Evolutionary conservation across 2,113 vertebrate genomes (phyloP).

Genomic region (Glareola pratincola): DNA sequence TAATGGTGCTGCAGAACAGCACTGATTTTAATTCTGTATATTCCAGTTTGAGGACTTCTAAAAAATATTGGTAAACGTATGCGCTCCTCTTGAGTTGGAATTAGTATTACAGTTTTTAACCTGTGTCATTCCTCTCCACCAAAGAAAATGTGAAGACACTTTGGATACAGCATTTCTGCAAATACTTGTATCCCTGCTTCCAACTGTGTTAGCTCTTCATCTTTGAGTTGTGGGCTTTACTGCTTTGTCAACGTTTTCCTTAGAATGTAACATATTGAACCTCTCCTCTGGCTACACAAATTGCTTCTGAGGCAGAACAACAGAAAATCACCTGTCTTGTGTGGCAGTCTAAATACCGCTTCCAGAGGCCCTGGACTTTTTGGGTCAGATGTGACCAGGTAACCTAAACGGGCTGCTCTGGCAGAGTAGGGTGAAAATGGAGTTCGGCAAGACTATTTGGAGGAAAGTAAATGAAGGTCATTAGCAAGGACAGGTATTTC

Average conservation of each 20-base stretch:
- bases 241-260: neutral
- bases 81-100: neutral
- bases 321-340: neutral
- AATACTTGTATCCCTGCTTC: neutral
- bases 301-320: neutral
- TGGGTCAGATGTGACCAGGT: neutral
- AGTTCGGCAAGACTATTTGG: neutral
- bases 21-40: constrained; percentile 9
- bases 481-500: neutral
- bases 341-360: neutral
- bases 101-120: neutral
- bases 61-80: neutral
- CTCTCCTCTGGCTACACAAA: neutral
- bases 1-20: constrained; percentile 19
- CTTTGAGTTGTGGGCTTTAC: neutral
- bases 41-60: neutral
- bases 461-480: neutral
- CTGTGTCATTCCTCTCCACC: neutral
- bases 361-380: neutral
- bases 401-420: neutral
- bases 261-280: neutral
- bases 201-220: neutral
- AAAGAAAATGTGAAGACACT: neutral
- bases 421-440: neutral
- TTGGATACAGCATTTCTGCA: neutral